Percentiles rank a stretch among this genome's conserved stretches.
phyloP scores from a whole-genome alignment of 2,797 vertebrate species.

The Salmo trutta region DNA sequence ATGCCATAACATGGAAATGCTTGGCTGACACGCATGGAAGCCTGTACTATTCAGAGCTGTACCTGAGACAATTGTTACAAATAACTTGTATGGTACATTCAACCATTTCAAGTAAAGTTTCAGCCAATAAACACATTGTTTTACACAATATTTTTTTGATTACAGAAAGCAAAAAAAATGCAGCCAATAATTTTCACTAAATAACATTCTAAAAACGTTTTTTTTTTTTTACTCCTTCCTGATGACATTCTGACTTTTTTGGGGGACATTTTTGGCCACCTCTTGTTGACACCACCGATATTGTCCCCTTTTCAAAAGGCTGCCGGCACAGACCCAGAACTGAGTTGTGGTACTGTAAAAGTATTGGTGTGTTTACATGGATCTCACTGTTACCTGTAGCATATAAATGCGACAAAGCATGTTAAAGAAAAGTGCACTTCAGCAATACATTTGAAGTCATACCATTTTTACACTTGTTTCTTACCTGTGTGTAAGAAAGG shows the following conservation, averaged over 20 bases:
- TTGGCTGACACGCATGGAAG: background rate
- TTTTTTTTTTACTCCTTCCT: constrained; percentile 59
- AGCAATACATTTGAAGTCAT: constrained; percentile 61
- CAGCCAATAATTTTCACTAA: constrained; percentile 2
- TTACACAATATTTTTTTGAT: constrained; percentile 20
- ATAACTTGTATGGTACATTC: constrained; percentile 76
- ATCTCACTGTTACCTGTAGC: constrained; percentile 94
- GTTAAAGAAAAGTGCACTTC: constrained; percentile 83
- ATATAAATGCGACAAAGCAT: constrained; percentile 96
- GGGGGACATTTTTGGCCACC: constrained; percentile 69
- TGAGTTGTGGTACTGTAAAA: constrained; percentile 90
- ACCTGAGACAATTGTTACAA: constrained; percentile 85
- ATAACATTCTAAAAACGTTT: constrained; percentile 65
- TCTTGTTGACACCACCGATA: constrained; percentile 84
- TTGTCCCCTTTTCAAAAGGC: constrained; percentile 89
- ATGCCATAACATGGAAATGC: background rate
- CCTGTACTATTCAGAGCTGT: constrained; percentile 66
- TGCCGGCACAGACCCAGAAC: constrained; percentile 84
- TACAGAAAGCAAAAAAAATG: constrained; percentile 29
- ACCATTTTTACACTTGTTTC: background rate
- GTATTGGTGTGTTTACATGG: constrained; percentile 91
- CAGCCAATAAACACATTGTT: constrained; percentile 50
- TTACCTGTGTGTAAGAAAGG: constrained; percentile 32
- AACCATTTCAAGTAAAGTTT: constrained; percentile 50
- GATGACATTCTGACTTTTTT: constrained; percentile 66